A percentile compares a stretch with the other conserved stretches of the same genome.
These are phyloP conservation scores for Harpagoxenus sublaevis DNA, from an alignment of 2,888 invertebrate species.

Conservation along the genomic window DNA sequence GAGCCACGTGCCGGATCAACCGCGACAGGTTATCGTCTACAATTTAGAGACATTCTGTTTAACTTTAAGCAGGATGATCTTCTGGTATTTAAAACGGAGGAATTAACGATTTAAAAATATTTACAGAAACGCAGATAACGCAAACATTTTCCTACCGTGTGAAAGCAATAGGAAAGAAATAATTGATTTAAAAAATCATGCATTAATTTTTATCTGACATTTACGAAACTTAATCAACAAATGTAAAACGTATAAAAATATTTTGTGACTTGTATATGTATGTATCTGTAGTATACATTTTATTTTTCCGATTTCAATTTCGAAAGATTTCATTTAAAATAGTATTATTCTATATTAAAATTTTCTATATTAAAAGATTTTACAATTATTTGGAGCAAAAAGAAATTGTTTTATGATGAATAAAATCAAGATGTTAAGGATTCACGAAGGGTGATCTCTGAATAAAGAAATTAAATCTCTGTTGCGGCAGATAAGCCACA, in stretches of 20 bases:
- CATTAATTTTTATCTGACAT: not conserved
- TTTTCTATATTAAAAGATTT: not conserved
- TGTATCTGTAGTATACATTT: not conserved
- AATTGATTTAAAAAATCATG: not conserved
- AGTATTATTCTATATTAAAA: not conserved
- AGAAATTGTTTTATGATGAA: not conserved
- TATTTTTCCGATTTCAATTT: not conserved
- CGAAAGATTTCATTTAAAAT: not conserved
- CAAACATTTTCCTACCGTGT: not conserved
- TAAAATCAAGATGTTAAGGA: not conserved
- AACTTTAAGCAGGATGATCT: not conserved
- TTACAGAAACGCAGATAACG: not conserved
- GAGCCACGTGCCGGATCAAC: constrained; percentile 70
- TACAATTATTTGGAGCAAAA: not conserved
- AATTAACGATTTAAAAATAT: not conserved
- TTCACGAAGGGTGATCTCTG: constrained; percentile 1
- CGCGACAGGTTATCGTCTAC: constrained; percentile 70
- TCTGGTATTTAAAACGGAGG: not conserved
- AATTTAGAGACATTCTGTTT: constrained; percentile 37
- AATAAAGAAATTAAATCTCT: constrained; percentile 57
- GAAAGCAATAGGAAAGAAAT: not conserved
- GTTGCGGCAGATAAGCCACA: constrained; percentile 52
- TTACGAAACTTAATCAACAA: not conserved
- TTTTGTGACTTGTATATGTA: not conserved
- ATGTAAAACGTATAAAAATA: not conserved